Evolutionary conservation across 2,113 vertebrate genomes (phyloP), one percentile per base, ranked within the genome.

Genomic region (Pluvianellus socialis): DNA sequence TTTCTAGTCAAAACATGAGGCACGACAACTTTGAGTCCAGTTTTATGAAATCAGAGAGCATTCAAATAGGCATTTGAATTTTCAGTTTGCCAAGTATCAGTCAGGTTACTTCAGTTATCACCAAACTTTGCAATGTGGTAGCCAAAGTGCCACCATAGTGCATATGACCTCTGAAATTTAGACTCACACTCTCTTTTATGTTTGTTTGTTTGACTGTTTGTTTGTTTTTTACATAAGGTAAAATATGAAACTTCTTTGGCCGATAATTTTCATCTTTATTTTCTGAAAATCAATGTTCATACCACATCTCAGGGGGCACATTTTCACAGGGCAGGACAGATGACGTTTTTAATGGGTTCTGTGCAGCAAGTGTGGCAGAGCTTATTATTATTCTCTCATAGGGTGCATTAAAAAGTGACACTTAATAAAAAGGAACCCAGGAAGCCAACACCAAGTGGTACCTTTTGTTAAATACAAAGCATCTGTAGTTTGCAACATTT

Each of bases 351-450:
- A 97, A 96, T 90, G 58, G 89, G 33, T 88, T 96, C 66, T 90
- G 67, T 93, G 88, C 88, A 93, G 79, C 58, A 92, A 92, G 55
- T 86, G 82, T 94, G 79, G 59, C 50, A 94, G 63, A 95, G n/a
- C n/a, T 96, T 92, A 70, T 97, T 96, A 95, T 82, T 93, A 82
- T 90, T 90, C 50, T 83, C 75, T 92, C 86, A 63, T 71, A 80
- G 81, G 59, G 79, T 83, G 63, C 74, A 56, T 52, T 83, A 67
- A 79, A 92, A 96, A 96, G 50, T 67, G 77, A 93, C 92, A 96
- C 94, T 96, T 95, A 93, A 96, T 97, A 96, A 95, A 90, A 95
- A 94, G 82, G 88, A 93, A 88, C 59, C 75, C 92, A 77, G 93
- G 95, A 95, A 88, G 56, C 79, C 79, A 94, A 63, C 27, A 59